Base-by-base conservation (phyloP, 2,888 invertebrate genomes). In the Tillus elongatus region DNA sequence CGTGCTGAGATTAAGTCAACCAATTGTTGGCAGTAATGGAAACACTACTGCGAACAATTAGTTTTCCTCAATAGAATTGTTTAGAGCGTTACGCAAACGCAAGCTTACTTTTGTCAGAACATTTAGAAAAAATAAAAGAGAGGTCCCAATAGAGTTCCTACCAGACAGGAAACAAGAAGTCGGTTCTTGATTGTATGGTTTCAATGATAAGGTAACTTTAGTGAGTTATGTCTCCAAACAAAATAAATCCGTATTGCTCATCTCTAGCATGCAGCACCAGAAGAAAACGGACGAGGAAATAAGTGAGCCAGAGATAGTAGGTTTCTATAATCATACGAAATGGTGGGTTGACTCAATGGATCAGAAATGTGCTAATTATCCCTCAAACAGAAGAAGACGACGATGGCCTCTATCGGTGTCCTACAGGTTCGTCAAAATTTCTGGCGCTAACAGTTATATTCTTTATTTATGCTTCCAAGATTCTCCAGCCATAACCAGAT, bases 201-300 rank as follows among this genome's bases (percentile, higher is more conserved):
- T 41, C 29, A 40, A 39, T 12, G 30, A 41, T 19, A 26, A 41
- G 11, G 31, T 35, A 6, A 38, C 39, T 4, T 43, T 51, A 4
- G 46, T 54, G 15, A 54, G 52, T 26, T 50, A 53, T 35, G 40
- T 46, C 6, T 27, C 49, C 3, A 43, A 41, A 35, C 37, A 26
- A 26, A 47, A 42, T 11, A 46, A 46, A 35, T 30, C 37, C 6
- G 45, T 46, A n/a, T 10, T 45, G 8, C 9, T 45, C 13, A 9
- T 37, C 12, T 45, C 39, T 15, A 39, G 43, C 13, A 41, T 43
- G 40, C 44, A 46, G 28, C 36, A 43, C 31, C 15, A 34, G 14
- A 37, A 32, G 14, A 24, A 15, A 8, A 35, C 32, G 9, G 42
- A 49, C 38, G 9, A 19, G 4, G 34, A 40, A n/a, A 34, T 14